Conservation (phyloP, 2,113 vertebrate species). For the Neopipo cinnamomea region DNA sequence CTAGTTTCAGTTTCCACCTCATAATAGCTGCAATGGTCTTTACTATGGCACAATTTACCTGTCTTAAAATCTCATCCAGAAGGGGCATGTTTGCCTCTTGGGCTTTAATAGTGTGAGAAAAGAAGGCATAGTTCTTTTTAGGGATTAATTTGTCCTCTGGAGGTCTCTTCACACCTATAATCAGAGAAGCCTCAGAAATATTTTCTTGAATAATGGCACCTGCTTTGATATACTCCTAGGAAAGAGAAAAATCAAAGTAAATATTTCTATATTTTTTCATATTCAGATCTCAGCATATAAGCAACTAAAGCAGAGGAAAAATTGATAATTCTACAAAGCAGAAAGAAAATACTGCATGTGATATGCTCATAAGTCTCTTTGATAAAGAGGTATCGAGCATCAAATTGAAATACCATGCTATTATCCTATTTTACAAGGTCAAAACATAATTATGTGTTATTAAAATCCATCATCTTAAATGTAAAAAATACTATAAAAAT, state of each 20-base stretch:
- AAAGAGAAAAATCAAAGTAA: conserved; percentile 5
- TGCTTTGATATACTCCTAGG: conserved; percentile 89
- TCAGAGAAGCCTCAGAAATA: conserved; percentile 91
- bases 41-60: conserved; percentile 73
- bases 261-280: not conserved
- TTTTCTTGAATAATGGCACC: conserved; percentile 93
- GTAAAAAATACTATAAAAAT: not conserved
- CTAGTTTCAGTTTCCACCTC: not conserved
- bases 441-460: not conserved
- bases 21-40: not conserved
- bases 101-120: conserved; percentile 98
- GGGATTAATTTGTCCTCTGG: conserved; percentile 90
- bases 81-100: conserved; percentile 96
- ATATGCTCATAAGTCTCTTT: not conserved
- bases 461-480: not conserved
- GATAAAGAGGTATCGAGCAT: not conserved
- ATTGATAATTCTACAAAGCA: not conserved
- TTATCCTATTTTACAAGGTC: not conserved
- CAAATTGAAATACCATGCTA: not conserved
- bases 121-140: conserved; percentile 94
- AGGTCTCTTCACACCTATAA: conserved; percentile 92
- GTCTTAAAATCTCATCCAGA: conserved; percentile 89
- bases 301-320: not conserved
- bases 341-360: not conserved
- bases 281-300: not conserved